phyloP scores from a whole-genome alignment of 2,888 invertebrate species.

The Stenolophus ochropezus region DNA sequence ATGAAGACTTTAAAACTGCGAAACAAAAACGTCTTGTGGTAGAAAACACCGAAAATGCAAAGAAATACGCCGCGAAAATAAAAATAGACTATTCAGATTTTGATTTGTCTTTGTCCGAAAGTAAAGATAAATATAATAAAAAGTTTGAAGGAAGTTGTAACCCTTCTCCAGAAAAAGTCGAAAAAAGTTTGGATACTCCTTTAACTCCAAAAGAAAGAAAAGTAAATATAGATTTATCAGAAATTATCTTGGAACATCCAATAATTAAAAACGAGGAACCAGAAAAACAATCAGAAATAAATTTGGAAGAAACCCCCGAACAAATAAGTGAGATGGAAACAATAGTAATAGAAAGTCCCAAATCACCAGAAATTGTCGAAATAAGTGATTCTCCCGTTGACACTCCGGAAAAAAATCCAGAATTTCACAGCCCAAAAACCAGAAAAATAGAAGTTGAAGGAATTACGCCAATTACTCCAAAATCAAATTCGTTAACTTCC shows the following conservation, averaged over 20 bases:
- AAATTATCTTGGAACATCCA: not conserved
- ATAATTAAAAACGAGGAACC: not conserved
- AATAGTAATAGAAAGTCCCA: not conserved
- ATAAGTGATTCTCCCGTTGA: not conserved
- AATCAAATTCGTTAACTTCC: not conserved
- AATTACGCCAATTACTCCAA: not conserved
- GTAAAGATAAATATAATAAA: conserved; percentile 44
- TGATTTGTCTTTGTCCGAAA: conserved; percentile 50
- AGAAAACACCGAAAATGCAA: conserved; percentile 8
- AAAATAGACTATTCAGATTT: conserved; percentile 59
- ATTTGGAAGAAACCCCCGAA: not conserved
- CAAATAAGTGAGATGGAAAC: not conserved
- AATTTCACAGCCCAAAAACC: not conserved
- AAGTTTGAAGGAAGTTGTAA: conserved; percentile 28
- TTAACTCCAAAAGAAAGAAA: not conserved
- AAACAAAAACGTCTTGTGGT: conserved; percentile 5
- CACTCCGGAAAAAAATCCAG: not conserved
- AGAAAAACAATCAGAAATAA: not conserved
- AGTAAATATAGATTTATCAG: conserved; percentile 42
- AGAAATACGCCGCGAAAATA: conserved; percentile 47
- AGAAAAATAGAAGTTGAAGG: not conserved
- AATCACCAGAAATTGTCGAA: not conserved
- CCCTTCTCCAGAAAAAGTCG: not conserved
- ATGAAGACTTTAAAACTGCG: conserved; percentile 46
- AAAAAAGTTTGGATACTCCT: conserved; percentile 1